phyloP scores from a whole-genome alignment of 2,113 vertebrate genomes.

The Sterrhoptilus dennistouni region DNA sequence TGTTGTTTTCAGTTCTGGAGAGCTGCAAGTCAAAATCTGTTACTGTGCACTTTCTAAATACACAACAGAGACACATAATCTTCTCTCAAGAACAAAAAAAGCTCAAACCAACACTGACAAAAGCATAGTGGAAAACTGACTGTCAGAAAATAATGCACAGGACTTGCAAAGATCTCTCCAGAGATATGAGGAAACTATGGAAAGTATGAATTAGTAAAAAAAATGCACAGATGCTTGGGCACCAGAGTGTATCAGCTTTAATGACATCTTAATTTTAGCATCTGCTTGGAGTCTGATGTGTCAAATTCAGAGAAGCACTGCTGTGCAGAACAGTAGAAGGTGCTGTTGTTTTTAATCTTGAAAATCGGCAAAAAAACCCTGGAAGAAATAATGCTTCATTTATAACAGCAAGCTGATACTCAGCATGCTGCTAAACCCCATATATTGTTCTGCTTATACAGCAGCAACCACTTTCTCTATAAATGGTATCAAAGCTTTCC shows the following conservation, averaged over 20 bases:
- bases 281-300: background rate
- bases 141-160: background rate
- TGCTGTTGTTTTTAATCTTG: background rate
- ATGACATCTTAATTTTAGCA: background rate
- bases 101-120: background rate
- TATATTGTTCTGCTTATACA: background rate
- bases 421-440: background rate
- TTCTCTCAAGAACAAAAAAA: background rate
- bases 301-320: background rate
- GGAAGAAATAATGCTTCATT: background rate
- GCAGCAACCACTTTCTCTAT: background rate
- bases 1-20: background rate
- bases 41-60: background rate
- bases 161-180: background rate
- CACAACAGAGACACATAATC: background rate
- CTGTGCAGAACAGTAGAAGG: background rate
- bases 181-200: background rate
- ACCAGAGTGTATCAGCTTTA: background rate
- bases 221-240: background rate
- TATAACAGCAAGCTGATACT: background rate
- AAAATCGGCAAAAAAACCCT: background rate
- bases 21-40: background rate
- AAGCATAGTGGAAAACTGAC: background rate
- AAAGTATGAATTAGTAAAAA: background rate
- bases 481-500: background rate